Base-by-base conservation (phyloP, 1,140 invertebrate species). In the Octopus sinensis region DNA sequence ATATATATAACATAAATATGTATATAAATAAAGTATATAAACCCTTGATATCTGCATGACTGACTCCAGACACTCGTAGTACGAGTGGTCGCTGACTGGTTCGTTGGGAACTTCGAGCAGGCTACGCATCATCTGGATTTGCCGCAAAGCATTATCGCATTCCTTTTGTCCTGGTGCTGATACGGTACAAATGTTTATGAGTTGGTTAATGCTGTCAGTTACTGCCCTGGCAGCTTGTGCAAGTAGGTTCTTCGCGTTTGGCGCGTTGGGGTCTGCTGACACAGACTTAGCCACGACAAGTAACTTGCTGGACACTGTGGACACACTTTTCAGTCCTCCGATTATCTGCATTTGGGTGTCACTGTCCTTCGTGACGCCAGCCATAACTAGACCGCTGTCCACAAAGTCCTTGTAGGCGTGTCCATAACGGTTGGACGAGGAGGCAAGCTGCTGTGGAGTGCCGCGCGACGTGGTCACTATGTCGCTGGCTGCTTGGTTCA, bases 91-190 rank as follows among this genome's bases (percentile, higher is more conserved):
- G 87, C 93, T 97, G 80, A 98, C 92, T 0, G 97, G 96, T 89
- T 98, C 95, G 79, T 93, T 94, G 2, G 97, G 95, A 90, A 96
- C 94, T 82, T 97, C 95, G 53, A 98, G 91, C 62, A 98, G 91
- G 5, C 94, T 94, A 23, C 93, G 93, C 91, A 96, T 94, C 71
- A 90, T 91, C 91, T 92, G 84, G 82, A 99, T 98, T 88, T 96
- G 95, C 80, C 96, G 92, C n/a, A 98, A 94, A 4, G 98, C 97
- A 88, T 96, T 97, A 88, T 98, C 97, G 90, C 97, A 99, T 88
- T 99, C 98, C 88, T 96, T 97, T 91, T 98, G 96, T 0, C 97
- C 95, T 84, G 89, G 96, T 0, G 95, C 95, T 2, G 95, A 94
- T 73, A 93, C 94, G 5, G 95, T 96, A 89, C 95, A 96, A 78